A percentile compares a stretch with the other conserved stretches of the same genome.
phyloP scores from a whole-genome alignment of 2,797 vertebrate species.

The Fistularia tabacaria region DNA sequence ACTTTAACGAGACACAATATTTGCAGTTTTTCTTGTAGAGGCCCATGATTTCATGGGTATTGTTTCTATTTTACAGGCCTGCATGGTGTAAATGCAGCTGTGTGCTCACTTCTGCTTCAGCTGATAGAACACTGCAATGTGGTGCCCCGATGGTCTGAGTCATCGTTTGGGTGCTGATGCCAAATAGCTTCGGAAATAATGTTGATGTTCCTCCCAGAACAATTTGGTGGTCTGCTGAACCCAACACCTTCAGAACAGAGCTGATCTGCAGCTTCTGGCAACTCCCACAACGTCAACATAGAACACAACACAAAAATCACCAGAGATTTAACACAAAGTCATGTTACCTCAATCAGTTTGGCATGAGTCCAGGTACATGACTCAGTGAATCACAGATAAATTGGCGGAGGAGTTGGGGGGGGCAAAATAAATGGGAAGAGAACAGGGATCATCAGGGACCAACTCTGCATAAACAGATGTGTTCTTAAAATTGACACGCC shows the following conservation, averaged over 20 bases:
- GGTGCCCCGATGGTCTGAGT: slow-evolving; percentile 39
- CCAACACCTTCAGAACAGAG: slow-evolving; percentile 20
- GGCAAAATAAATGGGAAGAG: background rate
- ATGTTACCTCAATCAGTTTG: slow-evolving; percentile 13
- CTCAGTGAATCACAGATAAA: slow-evolving; percentile 4
- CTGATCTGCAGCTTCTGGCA: slow-evolving; percentile 29
- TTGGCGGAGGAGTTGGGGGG: background rate
- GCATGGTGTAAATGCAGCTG: slow-evolving; percentile 20
- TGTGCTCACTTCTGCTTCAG: slow-evolving; percentile 18
- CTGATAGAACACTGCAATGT: slow-evolving; percentile 15
- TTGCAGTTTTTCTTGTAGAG: no score
- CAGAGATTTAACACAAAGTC: slow-evolving; percentile 31
- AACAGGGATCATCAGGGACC: background rate
- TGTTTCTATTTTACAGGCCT: slow-evolving; percentile 7
- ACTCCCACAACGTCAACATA: slow-evolving; percentile 12
- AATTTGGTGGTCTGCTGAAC: slow-evolving; percentile 27
- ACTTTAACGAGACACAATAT: background rate
- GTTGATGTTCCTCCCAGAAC: slow-evolving; percentile 26
- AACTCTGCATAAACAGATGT: no score
- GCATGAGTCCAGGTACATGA: slow-evolving; percentile 12
- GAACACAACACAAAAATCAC: slow-evolving; percentile 30
- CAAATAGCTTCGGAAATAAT: slow-evolving; percentile 41
- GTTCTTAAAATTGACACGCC: no score
- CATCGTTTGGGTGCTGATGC: slow-evolving; percentile 31
- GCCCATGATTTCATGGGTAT: background rate